phyloP scores from a whole-genome alignment of 92 coral and sea anemone genomes.

The Umimayanthus kanabou region DNA sequence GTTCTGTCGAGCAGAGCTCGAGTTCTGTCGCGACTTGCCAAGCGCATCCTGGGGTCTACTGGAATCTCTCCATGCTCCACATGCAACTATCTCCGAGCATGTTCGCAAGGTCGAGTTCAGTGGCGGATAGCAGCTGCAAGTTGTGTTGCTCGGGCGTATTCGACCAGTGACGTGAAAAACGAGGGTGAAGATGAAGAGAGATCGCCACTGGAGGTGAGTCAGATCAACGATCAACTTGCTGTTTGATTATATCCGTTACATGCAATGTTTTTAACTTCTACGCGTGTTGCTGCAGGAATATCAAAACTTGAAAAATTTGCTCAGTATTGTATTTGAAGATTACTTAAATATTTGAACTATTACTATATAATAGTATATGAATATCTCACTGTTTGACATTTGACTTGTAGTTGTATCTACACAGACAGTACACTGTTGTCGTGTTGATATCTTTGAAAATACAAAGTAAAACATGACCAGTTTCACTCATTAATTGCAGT shows the following conservation, averaged over 20 bases:
- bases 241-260: not conserved
- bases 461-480: too few relatives aligned
- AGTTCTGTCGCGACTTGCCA: constrained; percentile 3
- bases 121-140: not conserved
- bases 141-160: not conserved
- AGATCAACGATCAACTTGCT: not conserved
- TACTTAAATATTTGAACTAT: too few relatives aligned
- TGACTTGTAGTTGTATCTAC: too few relatives aligned
- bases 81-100: constrained; percentile 4
- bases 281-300: not conserved
- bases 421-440: too few relatives aligned
- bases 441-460: too few relatives aligned
- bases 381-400: too few relatives aligned
- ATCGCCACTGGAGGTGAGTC: constrained; percentile 32
- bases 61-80: not conserved
- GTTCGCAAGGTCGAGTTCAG: not conserved
- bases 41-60: not conserved
- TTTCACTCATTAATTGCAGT: not conserved
- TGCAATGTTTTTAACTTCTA: not conserved
- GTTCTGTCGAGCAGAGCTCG: constrained; percentile 8
- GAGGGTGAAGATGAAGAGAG: not conserved
- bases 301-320: not conserved
- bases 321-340: not conserved
- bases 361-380: too few relatives aligned
- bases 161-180: not conserved